Percentiles rank a stretch among this genome's conserved stretches.
phyloP scores from a whole-genome alignment of 2,888 invertebrate species.

The Minunthozetes semirufus region DNA sequence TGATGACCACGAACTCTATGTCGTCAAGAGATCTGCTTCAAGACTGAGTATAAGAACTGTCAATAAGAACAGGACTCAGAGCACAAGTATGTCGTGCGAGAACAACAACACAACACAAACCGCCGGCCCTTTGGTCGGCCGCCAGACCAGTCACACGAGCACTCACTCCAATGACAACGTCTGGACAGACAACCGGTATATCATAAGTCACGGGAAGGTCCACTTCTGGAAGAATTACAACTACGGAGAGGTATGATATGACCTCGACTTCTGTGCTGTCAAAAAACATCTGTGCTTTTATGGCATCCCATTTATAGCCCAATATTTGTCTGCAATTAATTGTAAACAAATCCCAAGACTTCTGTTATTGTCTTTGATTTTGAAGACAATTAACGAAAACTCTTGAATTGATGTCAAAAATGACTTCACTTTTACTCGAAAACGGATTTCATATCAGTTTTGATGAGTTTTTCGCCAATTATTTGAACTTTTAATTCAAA shows the following conservation, averaged over 20 bases:
- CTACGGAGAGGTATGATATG: slow-evolving; percentile 27
- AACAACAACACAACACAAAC: background rate
- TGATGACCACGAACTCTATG: slow-evolving; percentile 5
- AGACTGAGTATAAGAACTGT: background rate
- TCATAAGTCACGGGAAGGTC: slow-evolving; percentile 17
- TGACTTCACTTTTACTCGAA: no score
- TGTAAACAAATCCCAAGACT: background rate
- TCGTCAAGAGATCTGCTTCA: background rate
- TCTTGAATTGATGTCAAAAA: no score
- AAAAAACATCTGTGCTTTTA: no score
- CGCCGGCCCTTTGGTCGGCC: background rate
- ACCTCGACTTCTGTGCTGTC: background rate
- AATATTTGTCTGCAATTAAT: no score
- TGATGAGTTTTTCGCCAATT: background rate
- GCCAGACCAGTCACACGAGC: background rate
- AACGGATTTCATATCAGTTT: no score
- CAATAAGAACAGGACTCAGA: background rate
- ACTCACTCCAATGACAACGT: background rate
- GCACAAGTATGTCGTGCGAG: background rate
- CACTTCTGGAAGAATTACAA: slow-evolving; percentile 34
- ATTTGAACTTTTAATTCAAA: no score
- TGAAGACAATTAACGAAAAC: no score
- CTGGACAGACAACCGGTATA: background rate
- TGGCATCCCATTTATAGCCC: background rate
- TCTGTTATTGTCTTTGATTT: background rate